Evolutionary conservation across 2,797 vertebrate genomes (phyloP), one percentile per base, ranked within the genome.

Genomic region (Tinamus major): DNA sequence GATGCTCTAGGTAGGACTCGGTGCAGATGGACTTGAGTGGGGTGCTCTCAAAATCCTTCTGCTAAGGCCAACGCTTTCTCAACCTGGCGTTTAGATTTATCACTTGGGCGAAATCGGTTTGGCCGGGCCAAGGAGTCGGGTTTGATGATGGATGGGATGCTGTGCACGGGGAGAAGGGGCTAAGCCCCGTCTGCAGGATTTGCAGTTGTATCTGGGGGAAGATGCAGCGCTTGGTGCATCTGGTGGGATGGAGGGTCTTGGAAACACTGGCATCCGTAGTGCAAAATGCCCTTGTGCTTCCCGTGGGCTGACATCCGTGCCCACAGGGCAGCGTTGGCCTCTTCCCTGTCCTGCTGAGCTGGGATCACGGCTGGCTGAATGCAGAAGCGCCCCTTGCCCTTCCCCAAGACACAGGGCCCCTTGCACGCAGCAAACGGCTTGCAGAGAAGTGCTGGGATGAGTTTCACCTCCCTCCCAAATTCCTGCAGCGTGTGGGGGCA

Each of bases 71-170:
- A 76, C 81, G 49, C 59, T 59, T 91, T 72, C 69, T 61, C 67
- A 26, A 8, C 27, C 27, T 72, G 67, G 13, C 42, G 35, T 94
- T 86, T 90, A 81, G 31, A 72, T 64, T 29, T 68, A 26, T 77
- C 23, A 26, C 53, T 53, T 77, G 27, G 35, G 51, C 13, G 8
- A 63, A 55, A 23, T 33, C 49, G n/a, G 12, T 77, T 90, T 44
- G 26, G 17, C 17, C 37, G 62, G 53, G 53, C 31, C n/a, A 16
- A 62, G 77, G 41, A 81, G 56, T 23, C 19, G 69, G 27, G 27
- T 71, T 64, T 74, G 82, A 5, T 51, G 70, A 6, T 10, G 46
- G 42, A n/a, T 64, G 8, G 2, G 1, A 3, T 0, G 10, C 0
- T 3, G 44, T 13, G 3, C 5, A 2, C 44, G n/a, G 70, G 59